Percentiles rank a stretch among this genome's conserved stretches.
Conservation (phyloP, 2,113 vertebrate species). For the Panthera uncia region DNA sequence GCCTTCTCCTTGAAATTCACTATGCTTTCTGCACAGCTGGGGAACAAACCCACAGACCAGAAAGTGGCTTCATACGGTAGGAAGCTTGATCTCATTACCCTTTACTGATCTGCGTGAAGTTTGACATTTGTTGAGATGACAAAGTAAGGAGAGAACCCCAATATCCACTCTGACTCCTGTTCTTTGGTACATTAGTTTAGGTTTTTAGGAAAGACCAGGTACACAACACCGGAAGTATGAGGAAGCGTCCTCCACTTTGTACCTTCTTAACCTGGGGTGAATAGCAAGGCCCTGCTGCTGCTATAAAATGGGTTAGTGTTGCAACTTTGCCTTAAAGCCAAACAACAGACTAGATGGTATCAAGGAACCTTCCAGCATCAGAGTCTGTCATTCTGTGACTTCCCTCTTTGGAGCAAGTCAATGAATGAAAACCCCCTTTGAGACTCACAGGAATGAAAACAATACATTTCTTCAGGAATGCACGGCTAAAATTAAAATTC, state of each 20-base stretch:
- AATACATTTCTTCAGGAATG: conserved; percentile 41
- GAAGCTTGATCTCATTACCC: not conserved
- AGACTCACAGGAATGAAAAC: conserved; percentile 29
- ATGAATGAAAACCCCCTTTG: not conserved
- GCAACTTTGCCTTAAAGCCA: not conserved
- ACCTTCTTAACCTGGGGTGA: not conserved
- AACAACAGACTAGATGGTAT: not conserved
- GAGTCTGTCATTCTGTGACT: not conserved
- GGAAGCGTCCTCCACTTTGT: not conserved
- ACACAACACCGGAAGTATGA: not conserved
- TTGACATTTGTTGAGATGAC: not conserved
- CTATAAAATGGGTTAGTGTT: not conserved
- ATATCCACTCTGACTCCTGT: not conserved
- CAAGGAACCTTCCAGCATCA: not conserved
- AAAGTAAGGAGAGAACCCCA: not conserved
- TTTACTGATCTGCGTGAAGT: not conserved
- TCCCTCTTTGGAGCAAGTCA: not conserved
- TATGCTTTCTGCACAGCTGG: not conserved
- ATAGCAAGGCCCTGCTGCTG: not conserved
- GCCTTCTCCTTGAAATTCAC: not conserved
- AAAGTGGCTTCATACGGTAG: not conserved
- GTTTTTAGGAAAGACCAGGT: not conserved
- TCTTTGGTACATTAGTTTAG: not conserved
- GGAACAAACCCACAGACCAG: not conserved
- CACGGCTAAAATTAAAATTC: conserved; percentile 27